These are phyloP conservation scores for Pelodiscus sinensis DNA, from an alignment of 2,113 vertebrate species.

Conservation along the genomic window DNA sequence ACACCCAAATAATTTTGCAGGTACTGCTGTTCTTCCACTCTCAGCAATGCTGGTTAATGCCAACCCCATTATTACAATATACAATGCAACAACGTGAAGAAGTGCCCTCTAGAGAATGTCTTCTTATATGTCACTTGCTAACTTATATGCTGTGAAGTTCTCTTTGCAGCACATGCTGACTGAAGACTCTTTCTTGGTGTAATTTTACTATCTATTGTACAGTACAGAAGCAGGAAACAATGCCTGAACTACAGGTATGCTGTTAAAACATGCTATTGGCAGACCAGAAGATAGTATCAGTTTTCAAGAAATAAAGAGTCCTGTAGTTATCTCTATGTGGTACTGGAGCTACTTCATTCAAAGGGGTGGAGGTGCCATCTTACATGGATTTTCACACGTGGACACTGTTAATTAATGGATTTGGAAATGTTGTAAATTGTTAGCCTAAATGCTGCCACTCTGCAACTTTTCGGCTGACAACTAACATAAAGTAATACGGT, in stretches of 20 bases:
- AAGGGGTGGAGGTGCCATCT: accelerated
- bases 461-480: conserved; percentile 9
- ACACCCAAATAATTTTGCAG: conserved; percentile 32
- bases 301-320: neutral
- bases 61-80: conserved; percentile 32
- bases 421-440: neutral
- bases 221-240: conserved; percentile 8
- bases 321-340: neutral
- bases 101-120: conserved; percentile 38
- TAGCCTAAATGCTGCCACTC: neutral
- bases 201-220: conserved; percentile 43
- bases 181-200: neutral
- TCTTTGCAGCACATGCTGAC: neutral
- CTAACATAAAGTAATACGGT: neutral
- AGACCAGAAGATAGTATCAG: conserved; percentile 55
- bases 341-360: neutral
- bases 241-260: neutral
- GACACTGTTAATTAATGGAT: neutral
- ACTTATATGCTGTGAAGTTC: accelerated
- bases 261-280: conserved; percentile 47
- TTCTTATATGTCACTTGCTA: neutral
- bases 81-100: neutral
- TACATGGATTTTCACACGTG: neutral
- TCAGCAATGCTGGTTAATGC: conserved; percentile 20
- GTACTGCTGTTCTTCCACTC: neutral